A percentile compares a stretch with the other conserved stretches of the same genome.
Evolutionary conservation across 2,113 vertebrate genomes (phyloP).

Genomic region (Upupa epops): DNA sequence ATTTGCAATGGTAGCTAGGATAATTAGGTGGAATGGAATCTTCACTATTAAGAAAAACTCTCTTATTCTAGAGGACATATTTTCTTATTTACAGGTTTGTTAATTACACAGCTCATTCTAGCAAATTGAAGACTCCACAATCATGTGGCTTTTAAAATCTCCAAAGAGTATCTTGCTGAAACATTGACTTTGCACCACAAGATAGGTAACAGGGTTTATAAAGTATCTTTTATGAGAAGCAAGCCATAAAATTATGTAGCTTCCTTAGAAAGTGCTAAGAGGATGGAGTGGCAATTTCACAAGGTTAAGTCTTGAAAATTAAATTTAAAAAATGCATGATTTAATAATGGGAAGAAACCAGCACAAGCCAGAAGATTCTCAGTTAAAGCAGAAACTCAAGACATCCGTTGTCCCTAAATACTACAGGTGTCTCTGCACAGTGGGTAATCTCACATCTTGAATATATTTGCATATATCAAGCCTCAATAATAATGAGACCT

Average conservation of each 20-base stretch:
- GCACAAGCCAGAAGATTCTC: conserved; percentile 14
- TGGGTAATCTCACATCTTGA: conserved; percentile 50
- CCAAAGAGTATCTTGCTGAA: background rate
- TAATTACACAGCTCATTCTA: background rate
- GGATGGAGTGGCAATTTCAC: conserved; percentile 41
- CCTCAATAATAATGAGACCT: conserved; percentile 59
- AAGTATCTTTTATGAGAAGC: conserved; percentile 16
- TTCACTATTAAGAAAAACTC: conserved; percentile 1
- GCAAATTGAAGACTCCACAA: background rate
- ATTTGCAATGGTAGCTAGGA: conserved; percentile 7
- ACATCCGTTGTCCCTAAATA: conserved; percentile 57
- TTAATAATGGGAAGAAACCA: conserved; percentile 43
- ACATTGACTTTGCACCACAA: background rate
- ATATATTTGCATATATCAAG: conserved; percentile 68
- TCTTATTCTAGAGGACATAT: conserved; percentile 12
- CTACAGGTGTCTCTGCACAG: conserved; percentile 54
- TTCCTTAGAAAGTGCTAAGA: conserved; percentile 43
- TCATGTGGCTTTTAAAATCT: background rate
- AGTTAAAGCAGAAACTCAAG: conserved; percentile 41
- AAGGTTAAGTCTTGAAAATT: conserved; percentile 55
- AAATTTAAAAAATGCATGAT: background rate
- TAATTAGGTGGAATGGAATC: conserved; percentile 70
- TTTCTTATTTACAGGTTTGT: conserved; percentile 2
- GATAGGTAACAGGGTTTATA: background rate
- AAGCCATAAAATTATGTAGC: conserved; percentile 28